phyloP scores from a whole-genome alignment of 2,888 invertebrate species.

The Patella depressa region DNA sequence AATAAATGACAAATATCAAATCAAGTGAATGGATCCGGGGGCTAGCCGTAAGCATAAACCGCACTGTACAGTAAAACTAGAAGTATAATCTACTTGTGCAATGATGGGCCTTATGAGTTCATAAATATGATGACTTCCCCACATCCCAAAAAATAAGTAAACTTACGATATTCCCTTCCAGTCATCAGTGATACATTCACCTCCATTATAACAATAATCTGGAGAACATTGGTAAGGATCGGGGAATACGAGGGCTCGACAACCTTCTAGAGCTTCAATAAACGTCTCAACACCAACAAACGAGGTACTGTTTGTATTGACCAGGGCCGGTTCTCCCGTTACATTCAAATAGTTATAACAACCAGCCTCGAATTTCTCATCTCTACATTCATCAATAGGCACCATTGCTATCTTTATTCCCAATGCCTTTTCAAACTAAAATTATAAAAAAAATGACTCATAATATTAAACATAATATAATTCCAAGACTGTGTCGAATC shows the following conservation, averaged over 20 bases:
- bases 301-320: conserved; percentile 97
- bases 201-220: conserved; percentile 88
- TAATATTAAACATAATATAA: neutral
- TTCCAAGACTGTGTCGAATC: too few species aligned
- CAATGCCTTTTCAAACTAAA: conserved; percentile 88
- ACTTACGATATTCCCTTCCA: conserved; percentile 58
- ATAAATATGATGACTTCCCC: too few species aligned
- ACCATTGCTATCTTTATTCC: conserved; percentile 98
- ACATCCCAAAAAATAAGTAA: too few species aligned
- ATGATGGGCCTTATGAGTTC: too few species aligned
- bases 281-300: conserved; percentile 95
- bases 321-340: conserved; percentile 76
- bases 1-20: too few species aligned
- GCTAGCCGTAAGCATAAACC: too few species aligned
- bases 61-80: too few species aligned
- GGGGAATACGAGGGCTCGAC: conserved; percentile 78
- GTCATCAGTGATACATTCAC: conserved; percentile 81
- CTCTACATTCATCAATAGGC: conserved; percentile 81
- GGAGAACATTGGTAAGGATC: conserved; percentile 83
- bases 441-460: conserved; percentile 20
- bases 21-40: too few species aligned
- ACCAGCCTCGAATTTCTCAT: conserved; percentile 78
- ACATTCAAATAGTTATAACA: conserved; percentile 90
- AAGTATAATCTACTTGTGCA: too few species aligned
- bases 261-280: conserved; percentile 84